Percentiles rank a stretch among this genome's conserved stretches.
Conservation (phyloP, 2,888 invertebrate genomes). For the Dicycla oo region DNA sequence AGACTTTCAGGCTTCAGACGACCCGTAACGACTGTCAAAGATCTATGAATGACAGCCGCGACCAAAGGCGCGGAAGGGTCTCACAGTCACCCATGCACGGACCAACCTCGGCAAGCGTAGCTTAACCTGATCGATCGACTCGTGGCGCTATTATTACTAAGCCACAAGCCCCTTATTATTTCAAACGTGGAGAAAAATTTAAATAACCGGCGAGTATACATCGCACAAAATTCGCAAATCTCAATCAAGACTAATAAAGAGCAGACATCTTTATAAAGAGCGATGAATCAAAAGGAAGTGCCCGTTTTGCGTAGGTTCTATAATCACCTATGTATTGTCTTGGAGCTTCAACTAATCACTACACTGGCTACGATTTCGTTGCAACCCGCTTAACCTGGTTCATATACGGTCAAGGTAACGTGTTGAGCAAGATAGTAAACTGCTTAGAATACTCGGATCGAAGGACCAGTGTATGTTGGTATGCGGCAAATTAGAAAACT, state of each 20-base stretch:
- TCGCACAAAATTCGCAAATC: slow-evolving; percentile 56
- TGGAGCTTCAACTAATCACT: slow-evolving; percentile 45
- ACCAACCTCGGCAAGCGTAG: too few species aligned
- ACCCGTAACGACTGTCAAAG: too few species aligned
- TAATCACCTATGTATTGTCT: slow-evolving; percentile 62
- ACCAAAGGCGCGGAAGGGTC: too few species aligned
- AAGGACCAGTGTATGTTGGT: slow-evolving; percentile 31
- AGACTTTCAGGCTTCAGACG: too few species aligned
- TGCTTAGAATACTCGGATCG: slow-evolving; percentile 47
- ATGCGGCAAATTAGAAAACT: slow-evolving; percentile 11
- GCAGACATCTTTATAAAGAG: slow-evolving; percentile 63
- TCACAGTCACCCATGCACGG: too few species aligned
- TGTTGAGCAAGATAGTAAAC: slow-evolving; percentile 60
- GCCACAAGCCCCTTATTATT: too few species aligned
- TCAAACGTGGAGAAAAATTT: slow-evolving; percentile 5
- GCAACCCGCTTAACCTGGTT: slow-evolving; percentile 57
- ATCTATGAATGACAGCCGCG: too few species aligned
- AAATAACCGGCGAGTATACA: slow-evolving; percentile 2
- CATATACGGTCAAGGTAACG: slow-evolving; percentile 61
- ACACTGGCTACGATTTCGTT: slow-evolving; percentile 51
- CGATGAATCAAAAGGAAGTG: slow-evolving; percentile 67
- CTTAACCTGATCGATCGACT: too few species aligned
- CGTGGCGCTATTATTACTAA: too few species aligned
- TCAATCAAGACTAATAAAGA: slow-evolving; percentile 59
- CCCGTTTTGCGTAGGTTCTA: slow-evolving; percentile 64